Conservation (phyloP, 2,113 vertebrate genomes). For the Colinus virginianus region DNA sequence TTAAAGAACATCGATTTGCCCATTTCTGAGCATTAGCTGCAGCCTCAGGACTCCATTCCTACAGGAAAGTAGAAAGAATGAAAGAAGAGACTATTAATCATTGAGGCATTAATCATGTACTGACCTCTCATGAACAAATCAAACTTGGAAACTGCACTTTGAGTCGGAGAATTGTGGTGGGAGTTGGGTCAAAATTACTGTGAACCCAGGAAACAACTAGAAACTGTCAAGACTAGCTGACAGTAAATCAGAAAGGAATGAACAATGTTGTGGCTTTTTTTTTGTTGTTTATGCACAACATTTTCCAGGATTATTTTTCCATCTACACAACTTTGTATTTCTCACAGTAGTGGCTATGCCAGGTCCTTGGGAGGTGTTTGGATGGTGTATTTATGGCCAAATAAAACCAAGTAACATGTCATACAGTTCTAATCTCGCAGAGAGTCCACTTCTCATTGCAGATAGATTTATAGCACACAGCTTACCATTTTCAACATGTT, state of each 20-base stretch:
- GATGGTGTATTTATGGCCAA: not conserved
- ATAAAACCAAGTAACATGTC: not conserved
- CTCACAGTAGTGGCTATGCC: not conserved
- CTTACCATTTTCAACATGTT: slow-evolving; percentile 79
- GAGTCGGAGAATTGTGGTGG: not conserved
- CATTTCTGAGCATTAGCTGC: slow-evolving; percentile 57
- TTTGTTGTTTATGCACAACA: not conserved
- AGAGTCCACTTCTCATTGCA: not conserved
- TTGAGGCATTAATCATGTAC: not conserved
- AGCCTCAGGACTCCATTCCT: slow-evolving; percentile 54
- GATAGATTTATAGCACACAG: not conserved
- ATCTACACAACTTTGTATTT: not conserved
- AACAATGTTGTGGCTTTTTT: not conserved
- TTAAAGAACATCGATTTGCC: slow-evolving; percentile 16
- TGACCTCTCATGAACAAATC: not conserved
- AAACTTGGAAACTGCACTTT: not conserved
- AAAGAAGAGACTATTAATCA: not conserved
- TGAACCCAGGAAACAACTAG: not conserved
- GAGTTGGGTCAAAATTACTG: not conserved
- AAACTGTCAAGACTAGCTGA: not conserved
- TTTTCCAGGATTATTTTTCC: not conserved
- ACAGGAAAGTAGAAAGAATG: not conserved
- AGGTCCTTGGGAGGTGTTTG: not conserved
- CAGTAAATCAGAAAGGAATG: not conserved
- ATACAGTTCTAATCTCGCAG: not conserved